Evolutionary conservation across 2,113 vertebrate genomes (phyloP).

Genomic region (Haemorhous mexicanus): DNA sequence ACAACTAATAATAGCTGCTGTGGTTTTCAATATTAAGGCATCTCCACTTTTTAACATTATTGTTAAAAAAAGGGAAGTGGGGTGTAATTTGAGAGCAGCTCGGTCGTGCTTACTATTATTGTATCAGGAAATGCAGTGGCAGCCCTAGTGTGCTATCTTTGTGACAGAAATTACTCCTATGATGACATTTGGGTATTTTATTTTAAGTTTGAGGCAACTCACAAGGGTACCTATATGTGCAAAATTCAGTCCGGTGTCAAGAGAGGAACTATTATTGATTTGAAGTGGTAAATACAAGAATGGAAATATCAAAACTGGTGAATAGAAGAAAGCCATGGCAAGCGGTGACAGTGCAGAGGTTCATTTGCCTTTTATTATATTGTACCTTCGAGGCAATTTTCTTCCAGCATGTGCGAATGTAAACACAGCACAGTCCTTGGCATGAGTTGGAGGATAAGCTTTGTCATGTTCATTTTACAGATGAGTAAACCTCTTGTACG

Average conservation of each 20-base stretch:
- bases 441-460: not conserved
- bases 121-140: not conserved
- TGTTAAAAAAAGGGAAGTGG: not conserved
- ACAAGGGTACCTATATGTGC: not conserved
- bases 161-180: not conserved
- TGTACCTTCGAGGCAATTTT: conserved; percentile 8
- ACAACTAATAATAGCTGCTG: not conserved
- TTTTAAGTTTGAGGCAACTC: not conserved
- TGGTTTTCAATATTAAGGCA: not conserved
- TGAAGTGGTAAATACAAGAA: not conserved
- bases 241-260: not conserved
- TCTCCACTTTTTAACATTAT: not conserved
- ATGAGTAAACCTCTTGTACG: not conserved
- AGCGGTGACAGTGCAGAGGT: not conserved
- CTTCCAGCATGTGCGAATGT: not conserved
- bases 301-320: not conserved
- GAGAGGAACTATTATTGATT: not conserved
- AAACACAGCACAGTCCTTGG: not conserved
- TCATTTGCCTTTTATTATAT: not conserved
- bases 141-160: not conserved
- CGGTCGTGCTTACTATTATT: not conserved
- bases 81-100: not conserved
- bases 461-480: not conserved
- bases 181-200: not conserved
- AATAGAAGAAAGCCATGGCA: not conserved